Evolutionary conservation across 2,888 invertebrate genomes (phyloP).

Genomic region (Acheta domesticus): DNA sequence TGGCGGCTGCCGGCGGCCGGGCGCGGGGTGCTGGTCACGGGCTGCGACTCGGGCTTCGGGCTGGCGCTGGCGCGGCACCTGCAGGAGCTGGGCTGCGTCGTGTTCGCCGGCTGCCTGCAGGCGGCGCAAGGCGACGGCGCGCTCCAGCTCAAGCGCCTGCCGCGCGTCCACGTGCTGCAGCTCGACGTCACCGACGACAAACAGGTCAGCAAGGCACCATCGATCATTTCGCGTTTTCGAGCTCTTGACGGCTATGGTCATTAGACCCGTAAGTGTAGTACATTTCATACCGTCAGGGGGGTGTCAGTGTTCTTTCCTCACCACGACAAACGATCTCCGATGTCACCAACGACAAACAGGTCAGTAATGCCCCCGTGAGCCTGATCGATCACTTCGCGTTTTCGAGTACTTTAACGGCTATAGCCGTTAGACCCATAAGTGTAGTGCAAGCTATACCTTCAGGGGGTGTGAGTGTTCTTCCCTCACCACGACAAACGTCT

Average conservation of each 20-base stretch:
- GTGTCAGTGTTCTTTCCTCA: too few relatives aligned
- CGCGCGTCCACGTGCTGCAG: conserved; percentile 44
- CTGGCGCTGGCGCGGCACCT: conserved; percentile 37
- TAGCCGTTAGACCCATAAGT: too few relatives aligned
- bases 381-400: too few relatives aligned
- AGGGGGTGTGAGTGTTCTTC: too few relatives aligned
- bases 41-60: conserved; percentile 41
- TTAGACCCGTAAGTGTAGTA: too few relatives aligned
- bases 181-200: conserved; percentile 46
- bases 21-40: conserved; percentile 39
- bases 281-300: too few relatives aligned
- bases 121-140: conserved; percentile 37
- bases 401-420: too few relatives aligned
- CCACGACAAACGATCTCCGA: background rate
- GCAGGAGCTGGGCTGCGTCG: conserved; percentile 42
- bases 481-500: too few relatives aligned
- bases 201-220: background rate
- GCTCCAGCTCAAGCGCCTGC: conserved; percentile 22
- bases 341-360: background rate
- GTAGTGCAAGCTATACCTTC: too few relatives aligned
- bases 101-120: conserved; percentile 45
- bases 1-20: conserved; percentile 25
- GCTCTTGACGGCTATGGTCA: too few relatives aligned
- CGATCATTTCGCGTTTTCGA: too few relatives aligned
- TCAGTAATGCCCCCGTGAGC: background rate